These are phyloP conservation scores for Oithona nana DNA, from an alignment of 2,888 invertebrate species.

Conservation along the genomic window DNA sequence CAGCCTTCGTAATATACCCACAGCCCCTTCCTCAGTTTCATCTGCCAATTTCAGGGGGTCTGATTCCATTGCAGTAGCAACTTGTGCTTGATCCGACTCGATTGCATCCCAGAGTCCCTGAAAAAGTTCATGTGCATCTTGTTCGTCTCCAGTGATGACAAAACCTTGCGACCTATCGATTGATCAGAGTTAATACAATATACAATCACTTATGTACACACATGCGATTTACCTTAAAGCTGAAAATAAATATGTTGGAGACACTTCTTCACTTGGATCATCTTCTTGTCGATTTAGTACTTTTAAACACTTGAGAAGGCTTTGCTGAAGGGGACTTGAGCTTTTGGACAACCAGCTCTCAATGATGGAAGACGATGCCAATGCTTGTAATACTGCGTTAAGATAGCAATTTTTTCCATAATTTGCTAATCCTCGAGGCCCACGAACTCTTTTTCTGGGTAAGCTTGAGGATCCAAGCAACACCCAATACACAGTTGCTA, in stretches of 20 bases:
- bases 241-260: background rate
- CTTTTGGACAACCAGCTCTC: background rate
- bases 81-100: no score
- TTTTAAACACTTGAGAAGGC: background rate
- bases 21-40: no score
- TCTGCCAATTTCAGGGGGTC: no score
- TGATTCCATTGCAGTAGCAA: no score
- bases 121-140: background rate
- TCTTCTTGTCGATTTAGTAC: background rate
- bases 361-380: background rate
- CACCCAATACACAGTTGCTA: background rate
- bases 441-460: background rate
- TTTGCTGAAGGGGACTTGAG: background rate
- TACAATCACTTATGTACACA: background rate
- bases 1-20: no score
- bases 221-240: background rate
- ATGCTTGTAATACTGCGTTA: background rate
- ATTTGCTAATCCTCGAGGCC: background rate
- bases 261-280: background rate
- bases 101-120: background rate
- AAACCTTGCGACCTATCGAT: background rate
- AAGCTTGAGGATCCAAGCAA: background rate
- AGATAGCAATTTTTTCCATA: background rate
- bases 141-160: background rate
- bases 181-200: background rate